These are phyloP conservation scores for Tetropium fuscum DNA, from an alignment of 2,888 invertebrate species.

Conservation along the genomic window DNA sequence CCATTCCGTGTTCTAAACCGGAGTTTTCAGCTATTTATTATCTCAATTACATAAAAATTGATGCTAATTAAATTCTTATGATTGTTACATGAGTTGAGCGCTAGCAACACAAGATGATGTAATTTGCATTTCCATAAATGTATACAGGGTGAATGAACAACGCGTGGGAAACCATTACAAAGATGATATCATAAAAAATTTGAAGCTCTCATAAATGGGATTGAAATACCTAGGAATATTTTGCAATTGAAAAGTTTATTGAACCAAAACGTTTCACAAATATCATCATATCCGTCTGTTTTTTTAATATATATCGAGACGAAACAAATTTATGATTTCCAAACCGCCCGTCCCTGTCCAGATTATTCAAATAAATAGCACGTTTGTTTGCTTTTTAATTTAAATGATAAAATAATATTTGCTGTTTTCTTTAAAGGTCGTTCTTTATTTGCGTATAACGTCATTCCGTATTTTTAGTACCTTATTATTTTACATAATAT, in stretches of 20 bases:
- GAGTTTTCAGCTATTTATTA: slow-evolving; percentile 1
- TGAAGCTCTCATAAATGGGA: too few species aligned
- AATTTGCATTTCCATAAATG: slow-evolving; percentile 10
- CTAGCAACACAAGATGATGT: slow-evolving; percentile 10
- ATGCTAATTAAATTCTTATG: slow-evolving; percentile 5
- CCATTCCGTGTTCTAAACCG: background rate
- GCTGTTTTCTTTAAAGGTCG: slow-evolving; percentile 26
- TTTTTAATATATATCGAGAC: background rate
- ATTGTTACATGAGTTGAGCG: background rate
- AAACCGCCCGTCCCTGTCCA: slow-evolving; percentile 8
- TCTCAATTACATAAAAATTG: slow-evolving; percentile 7
- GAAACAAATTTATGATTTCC: slow-evolving; percentile 7
- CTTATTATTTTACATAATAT: slow-evolving; percentile 10
- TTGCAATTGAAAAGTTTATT: too few species aligned
- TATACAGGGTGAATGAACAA: background rate
- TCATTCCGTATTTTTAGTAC: slow-evolving; percentile 20
- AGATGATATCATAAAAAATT: background rate
- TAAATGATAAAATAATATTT: slow-evolving; percentile 20
- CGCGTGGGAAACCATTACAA: background rate
- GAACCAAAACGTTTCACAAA: too few species aligned
- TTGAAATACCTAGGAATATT: too few species aligned
- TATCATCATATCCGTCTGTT: too few species aligned
- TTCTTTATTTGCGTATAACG: slow-evolving; percentile 19
- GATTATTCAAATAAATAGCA: slow-evolving; percentile 11
- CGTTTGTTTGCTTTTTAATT: slow-evolving; percentile 18